phyloP scores from a whole-genome alignment of 2,797 vertebrate genomes.

The Eutrigla gurnardus region DNA sequence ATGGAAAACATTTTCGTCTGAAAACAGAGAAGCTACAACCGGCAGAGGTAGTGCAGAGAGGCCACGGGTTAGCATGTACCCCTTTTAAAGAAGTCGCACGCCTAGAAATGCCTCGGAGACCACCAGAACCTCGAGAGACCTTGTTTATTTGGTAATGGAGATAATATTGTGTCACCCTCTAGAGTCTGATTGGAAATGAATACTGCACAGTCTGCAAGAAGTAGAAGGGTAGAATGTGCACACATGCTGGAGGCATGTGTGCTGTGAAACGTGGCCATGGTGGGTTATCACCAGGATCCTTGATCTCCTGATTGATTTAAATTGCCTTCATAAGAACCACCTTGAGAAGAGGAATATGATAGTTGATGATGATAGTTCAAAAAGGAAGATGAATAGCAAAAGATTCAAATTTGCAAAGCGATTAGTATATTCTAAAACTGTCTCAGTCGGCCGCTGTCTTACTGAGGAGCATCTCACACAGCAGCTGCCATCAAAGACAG shows the following conservation, averaged over 20 bases:
- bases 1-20: conserved; percentile 88
- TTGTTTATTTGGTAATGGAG: conserved; percentile 55
- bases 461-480: conserved; percentile 12
- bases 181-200: conserved; percentile 23
- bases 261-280: conserved; percentile 19
- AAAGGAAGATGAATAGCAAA: background rate
- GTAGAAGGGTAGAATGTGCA: conserved; percentile 21
- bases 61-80: conserved; percentile 70
- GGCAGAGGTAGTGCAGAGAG: conserved; percentile 69
- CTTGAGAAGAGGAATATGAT: background rate
- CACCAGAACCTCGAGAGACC: conserved; percentile 42
- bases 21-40: conserved; percentile 83
- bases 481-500: conserved; percentile 57
- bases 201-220: conserved; percentile 21
- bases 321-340: conserved; percentile 4
- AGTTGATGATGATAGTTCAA: background rate
- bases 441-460: background rate
- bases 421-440: background rate
- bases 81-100: conserved; percentile 54
- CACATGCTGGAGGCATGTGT: conserved; percentile 20
- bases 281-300: conserved; percentile 19
- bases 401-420: background rate
- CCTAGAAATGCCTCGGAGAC: conserved; percentile 36
- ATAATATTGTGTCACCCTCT: conserved; percentile 40
- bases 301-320: conserved; percentile 23